Base-by-base conservation (phyloP, 2,888 invertebrate genomes). In the Ischnus inquisitorius region DNA sequence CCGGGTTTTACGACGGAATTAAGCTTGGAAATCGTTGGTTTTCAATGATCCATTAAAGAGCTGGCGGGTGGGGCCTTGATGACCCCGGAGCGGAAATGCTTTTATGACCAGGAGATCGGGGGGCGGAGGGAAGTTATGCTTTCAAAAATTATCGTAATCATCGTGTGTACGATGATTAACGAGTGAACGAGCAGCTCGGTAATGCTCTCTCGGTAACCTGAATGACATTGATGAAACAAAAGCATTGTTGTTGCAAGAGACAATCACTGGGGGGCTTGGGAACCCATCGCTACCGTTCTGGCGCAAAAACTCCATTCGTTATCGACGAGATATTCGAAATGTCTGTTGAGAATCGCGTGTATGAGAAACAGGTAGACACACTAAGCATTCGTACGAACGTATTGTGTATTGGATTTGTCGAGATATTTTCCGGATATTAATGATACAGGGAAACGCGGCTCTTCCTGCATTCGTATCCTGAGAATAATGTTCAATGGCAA, bases 201-300 rank as follows among this genome's bases (percentile, higher is more conserved):
- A 46, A 75, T 39, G 14, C 41, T 14, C 57, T 25, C 12, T 51
- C 48, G 39, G 43, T 51, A 54, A 3, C 6, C 16, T 68, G 60
- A 72, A 83, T 83, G 34, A 19, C 19, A 54, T 43, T 83, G 83
- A 83, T 79, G 79, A 83, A 60, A 75, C 75, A 79, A 79, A 79
- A 25, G 48, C 65, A 79, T 83, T 60, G 82, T 83, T 60, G 82
- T 39, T 22, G 19, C 19, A 72, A 34, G 67, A 75, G 25, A 6
- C 14, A 6, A 25, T n/a, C 16, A 5, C 22, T 8, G 22, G 22
- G 39, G 34, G 34, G 10, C 22, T 25, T 14, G n/a, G 10, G 28
- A 46, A 14, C 19, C 34, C 8, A 78, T 46, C 82, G 60, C 65
- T 16, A 34, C 14, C 12, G 25, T 41, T 48, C 3, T n/a, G 14